Conservation (phyloP, 2,113 vertebrate genomes). For the Rhipidura dahli region DNA sequence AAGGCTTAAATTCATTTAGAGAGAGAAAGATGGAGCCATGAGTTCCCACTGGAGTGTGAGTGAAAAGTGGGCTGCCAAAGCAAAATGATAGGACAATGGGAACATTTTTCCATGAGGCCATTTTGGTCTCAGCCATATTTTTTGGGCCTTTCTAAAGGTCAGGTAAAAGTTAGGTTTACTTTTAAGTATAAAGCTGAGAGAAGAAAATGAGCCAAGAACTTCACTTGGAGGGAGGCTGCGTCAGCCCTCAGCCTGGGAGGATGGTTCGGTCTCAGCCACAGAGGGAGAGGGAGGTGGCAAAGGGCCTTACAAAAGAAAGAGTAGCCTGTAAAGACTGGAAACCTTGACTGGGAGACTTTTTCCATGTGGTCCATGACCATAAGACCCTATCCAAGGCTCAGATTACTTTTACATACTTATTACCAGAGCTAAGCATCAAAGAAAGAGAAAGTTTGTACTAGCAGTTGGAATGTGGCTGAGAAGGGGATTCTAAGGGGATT, state of each 20-base stretch:
- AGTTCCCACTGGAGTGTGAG: background rate
- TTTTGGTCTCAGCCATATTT: background rate
- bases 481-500: background rate
- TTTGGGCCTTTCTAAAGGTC: background rate
- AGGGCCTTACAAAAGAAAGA: background rate
- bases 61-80: background rate
- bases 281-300: background rate
- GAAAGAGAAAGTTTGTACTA: background rate
- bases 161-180: background rate
- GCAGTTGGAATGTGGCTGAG: background rate
- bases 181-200: background rate
- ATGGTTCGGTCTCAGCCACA: no score
- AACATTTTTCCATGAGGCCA: fast-evolving
- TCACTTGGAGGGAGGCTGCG: background rate
- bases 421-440: background rate
- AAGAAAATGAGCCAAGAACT: background rate
- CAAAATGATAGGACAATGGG: background rate
- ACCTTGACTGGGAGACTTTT: background rate
- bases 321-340: background rate
- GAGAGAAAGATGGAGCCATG: background rate
- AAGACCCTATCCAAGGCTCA: background rate
- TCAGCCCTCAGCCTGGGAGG: no score
- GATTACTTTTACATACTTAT: background rate
- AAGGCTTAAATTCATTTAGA: background rate
- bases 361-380: background rate